These are phyloP conservation scores for Stomatorhinus ivindoensis DNA, from an alignment of 2,113 vertebrate genomes.

Conservation along the genomic window DNA sequence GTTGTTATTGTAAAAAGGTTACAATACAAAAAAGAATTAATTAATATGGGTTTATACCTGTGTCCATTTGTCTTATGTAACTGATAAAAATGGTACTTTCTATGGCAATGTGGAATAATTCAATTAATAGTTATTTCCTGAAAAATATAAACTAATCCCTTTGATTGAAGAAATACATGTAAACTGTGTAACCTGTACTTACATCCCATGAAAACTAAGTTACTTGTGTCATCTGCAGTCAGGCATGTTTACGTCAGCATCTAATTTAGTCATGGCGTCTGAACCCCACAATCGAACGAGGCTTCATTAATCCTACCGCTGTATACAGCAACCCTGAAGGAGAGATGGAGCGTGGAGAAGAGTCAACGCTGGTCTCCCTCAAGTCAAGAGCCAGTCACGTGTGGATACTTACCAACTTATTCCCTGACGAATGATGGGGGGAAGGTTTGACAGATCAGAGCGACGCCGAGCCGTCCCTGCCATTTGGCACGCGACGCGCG, in stretches of 20 bases:
- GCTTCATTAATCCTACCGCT: not conserved
- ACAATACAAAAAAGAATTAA: too few species aligned
- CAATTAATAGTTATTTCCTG: not conserved
- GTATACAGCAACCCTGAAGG: not conserved
- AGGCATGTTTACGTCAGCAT: constrained; percentile 42
- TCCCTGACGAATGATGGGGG: constrained; percentile 81
- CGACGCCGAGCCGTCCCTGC: constrained; percentile 86
- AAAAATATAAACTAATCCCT: not conserved
- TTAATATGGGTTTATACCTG: not conserved
- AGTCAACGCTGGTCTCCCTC: constrained; percentile 42
- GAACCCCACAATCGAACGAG: constrained; percentile 32
- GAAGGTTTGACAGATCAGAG: constrained; percentile 96
- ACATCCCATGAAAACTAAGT: not conserved
- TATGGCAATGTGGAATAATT: not conserved
- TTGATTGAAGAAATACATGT: not conserved
- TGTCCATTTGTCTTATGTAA: not conserved
- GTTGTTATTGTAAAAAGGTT: not conserved
- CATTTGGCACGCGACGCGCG: constrained; percentile 94
- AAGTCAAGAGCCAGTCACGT: constrained; percentile 73
- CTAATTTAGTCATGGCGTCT: constrained; percentile 56
- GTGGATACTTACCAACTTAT: constrained; percentile 74
- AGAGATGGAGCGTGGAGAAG: not conserved
- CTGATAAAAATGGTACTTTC: not conserved
- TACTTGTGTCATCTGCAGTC: constrained; percentile 35
- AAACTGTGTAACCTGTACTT: not conserved